A percentile compares a stretch with the other conserved stretches of the same genome.
Evolutionary conservation across 2,888 invertebrate species (phyloP).

Genomic region (Aricia artaxerxes): DNA sequence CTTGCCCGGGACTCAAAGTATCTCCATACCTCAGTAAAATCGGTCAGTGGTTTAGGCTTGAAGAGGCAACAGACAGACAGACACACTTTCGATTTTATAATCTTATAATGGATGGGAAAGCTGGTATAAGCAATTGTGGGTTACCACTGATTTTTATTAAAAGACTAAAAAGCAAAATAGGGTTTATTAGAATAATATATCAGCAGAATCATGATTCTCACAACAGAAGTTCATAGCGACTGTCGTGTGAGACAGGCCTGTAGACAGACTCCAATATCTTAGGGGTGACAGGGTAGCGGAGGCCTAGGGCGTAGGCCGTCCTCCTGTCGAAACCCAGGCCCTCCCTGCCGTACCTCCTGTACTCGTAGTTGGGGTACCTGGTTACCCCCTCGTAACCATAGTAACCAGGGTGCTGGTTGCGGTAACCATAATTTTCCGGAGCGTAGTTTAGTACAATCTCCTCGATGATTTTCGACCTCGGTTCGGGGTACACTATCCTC

Average conservation of each 20-base stretch:
- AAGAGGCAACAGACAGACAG: too few relatives aligned
- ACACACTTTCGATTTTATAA: too few relatives aligned
- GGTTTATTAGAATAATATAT: background rate
- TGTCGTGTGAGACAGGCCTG: background rate
- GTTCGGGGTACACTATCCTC: too few relatives aligned
- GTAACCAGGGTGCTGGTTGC: too few relatives aligned
- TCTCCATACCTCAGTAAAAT: too few relatives aligned
- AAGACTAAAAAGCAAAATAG: background rate
- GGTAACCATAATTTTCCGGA: background rate
- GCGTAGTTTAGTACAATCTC: background rate
- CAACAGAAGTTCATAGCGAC: background rate
- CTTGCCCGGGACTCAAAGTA: too few relatives aligned
- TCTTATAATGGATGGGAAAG: too few relatives aligned
- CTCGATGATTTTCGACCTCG: background rate
- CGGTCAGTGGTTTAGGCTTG: too few relatives aligned
- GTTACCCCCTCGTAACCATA: slow-evolving; percentile 15
- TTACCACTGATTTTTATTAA: background rate
- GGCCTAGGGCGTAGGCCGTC: slow-evolving; percentile 36
- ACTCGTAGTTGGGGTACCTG: slow-evolving; percentile 14
- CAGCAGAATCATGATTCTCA: background rate
- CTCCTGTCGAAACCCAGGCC: slow-evolving; percentile 44
- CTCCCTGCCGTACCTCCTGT: slow-evolving; percentile 37
- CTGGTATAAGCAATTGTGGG: too few relatives aligned
- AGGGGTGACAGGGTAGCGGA: slow-evolving; percentile 39
- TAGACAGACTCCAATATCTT: slow-evolving; percentile 37